Evolutionary conservation across 92 coral and sea anemone genomes (phyloP).

Genomic region (Porites rus): DNA sequence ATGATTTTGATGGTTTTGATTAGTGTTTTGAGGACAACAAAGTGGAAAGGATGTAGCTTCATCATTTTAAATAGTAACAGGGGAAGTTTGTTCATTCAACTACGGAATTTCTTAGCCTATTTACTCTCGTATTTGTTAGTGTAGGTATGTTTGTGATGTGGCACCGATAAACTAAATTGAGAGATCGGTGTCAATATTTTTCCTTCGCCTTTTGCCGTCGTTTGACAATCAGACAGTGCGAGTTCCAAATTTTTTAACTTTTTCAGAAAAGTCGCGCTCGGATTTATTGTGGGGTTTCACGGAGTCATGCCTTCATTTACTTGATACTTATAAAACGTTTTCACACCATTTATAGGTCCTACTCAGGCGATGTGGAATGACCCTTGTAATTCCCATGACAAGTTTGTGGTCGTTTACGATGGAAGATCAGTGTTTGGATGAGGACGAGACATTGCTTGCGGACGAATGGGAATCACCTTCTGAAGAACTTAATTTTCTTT

Average conservation of each 20-base stretch:
- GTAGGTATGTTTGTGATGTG: conserved; percentile 72
- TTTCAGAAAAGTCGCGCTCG: conserved; percentile 28
- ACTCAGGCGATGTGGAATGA: conserved; percentile 85
- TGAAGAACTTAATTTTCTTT: conserved; percentile 87
- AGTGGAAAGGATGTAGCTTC: conserved; percentile 87
- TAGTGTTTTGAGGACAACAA: conserved; percentile 86
- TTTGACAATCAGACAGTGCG: conserved; percentile 40
- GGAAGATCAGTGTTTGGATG: conserved; percentile 93
- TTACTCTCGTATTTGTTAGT: conserved; percentile 76
- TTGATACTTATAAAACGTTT: conserved; percentile 36
- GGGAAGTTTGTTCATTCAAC: conserved; percentile 75
- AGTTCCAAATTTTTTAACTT: conserved; percentile 31
- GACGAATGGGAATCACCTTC: conserved; percentile 92
- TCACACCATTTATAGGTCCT: conserved; percentile 29
- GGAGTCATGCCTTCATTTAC: conserved; percentile 62
- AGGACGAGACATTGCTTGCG: conserved; percentile 77
- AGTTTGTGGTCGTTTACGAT: conserved; percentile 77
- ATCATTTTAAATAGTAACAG: conserved; percentile 79
- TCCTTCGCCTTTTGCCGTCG: conserved; percentile 67
- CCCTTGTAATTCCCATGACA: conserved; percentile 82
- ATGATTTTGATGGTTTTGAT: conserved; percentile 88
- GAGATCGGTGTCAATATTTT: conserved; percentile 61
- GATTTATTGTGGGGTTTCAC: conserved; percentile 3
- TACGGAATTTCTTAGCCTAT: conserved; percentile 63
- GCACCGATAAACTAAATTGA: conserved; percentile 57